Conservation (phyloP, 2,797 vertebrate genomes). For the Coluber constrictor region DNA sequence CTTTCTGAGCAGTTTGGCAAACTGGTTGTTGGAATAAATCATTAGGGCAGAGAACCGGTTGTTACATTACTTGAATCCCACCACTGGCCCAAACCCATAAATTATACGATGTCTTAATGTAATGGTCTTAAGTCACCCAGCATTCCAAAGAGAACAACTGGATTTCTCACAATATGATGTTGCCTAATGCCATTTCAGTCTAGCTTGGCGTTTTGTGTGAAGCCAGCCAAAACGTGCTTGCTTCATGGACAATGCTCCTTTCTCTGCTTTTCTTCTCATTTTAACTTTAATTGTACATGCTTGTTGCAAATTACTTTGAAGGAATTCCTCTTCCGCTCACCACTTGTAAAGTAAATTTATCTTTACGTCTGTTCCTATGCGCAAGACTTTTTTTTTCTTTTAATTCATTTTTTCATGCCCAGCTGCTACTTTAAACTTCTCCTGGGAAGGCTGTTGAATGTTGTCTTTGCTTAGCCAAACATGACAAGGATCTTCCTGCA, state of each 20-base stretch:
- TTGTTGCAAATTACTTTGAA: not conserved
- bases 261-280: not conserved
- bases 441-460: not conserved
- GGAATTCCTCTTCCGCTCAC: not conserved
- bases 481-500: too few species aligned
- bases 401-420: not conserved
- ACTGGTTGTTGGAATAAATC: too few species aligned
- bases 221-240: not conserved
- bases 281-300: not conserved
- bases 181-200: not conserved
- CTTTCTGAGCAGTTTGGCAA: too few species aligned
- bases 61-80: too few species aligned
- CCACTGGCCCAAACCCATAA: not conserved
- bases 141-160: too few species aligned
- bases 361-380: not conserved
- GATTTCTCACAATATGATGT: not conserved
- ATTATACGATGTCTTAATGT: not conserved
- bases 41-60: too few species aligned
- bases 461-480: not conserved
- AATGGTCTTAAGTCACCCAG: too few species aligned
- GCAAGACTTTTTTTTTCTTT: not conserved
- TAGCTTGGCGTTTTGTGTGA: not conserved
- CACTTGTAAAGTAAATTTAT: not conserved
- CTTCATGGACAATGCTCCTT: not conserved
- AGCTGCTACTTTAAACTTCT: not conserved